Percentiles rank a stretch among this genome's conserved stretches.
These are phyloP conservation scores for Drosophila sproati DNA, from an alignment of 1,140 invertebrate genomes.

Conservation along the genomic window DNA sequence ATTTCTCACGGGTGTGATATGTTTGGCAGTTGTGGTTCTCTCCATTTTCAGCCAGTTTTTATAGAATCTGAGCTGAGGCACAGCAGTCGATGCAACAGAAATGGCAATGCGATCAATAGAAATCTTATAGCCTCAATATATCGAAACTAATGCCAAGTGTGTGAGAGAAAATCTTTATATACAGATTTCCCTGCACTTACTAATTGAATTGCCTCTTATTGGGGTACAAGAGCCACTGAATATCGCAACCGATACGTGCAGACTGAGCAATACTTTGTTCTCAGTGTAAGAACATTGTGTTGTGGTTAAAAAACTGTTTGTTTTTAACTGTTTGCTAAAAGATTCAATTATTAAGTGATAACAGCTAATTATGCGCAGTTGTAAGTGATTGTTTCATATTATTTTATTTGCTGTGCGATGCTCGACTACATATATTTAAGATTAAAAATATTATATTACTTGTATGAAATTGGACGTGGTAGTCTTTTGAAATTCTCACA, in stretches of 20 bases:
- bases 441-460: background rate
- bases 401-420: background rate
- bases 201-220: background rate
- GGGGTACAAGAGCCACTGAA: background rate
- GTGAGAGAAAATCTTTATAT: background rate
- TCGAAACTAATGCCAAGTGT: background rate
- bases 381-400: too few relatives aligned
- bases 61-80: constrained; percentile 17
- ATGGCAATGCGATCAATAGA: background rate
- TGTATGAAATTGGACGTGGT: constrained; percentile 22
- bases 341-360: background rate
- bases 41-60: constrained; percentile 22
- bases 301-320: too few relatives aligned
- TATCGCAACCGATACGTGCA: too few relatives aligned
- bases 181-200: background rate
- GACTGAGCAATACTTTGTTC: background rate
- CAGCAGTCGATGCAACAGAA: constrained; percentile 22
- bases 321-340: too few relatives aligned
- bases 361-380: too few relatives aligned
- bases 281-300: background rate
- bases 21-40: constrained; percentile 14
- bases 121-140: constrained; percentile 10
- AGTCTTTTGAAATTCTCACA: background rate
- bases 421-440: background rate
- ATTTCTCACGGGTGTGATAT: constrained; percentile 29